Evolutionary conservation across 1,140 invertebrate species (phyloP), one percentile per base, ranked within the genome.

Genomic region (Maconellicoccus hirsutus): DNA sequence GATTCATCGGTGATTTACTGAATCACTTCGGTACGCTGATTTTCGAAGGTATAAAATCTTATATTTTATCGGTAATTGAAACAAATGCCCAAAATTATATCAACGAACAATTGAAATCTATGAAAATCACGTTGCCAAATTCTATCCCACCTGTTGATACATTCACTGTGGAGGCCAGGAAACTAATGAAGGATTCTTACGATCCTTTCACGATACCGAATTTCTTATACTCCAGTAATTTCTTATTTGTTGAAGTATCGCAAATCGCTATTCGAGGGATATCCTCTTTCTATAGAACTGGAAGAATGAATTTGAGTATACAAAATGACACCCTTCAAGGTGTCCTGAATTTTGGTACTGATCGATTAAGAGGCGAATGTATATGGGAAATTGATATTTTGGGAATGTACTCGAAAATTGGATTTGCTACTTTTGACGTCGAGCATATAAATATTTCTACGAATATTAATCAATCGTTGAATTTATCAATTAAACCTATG

Each of bases 61-160:
- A 23, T 22, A 25, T 23, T 26, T 6, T 66, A 14, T 14, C 10
- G 7, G 61, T 92, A 79, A 87, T 89, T 0, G 90, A 92, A 75
- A 84, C 83, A 14, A 84, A 84, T 73, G 75, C 86, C 2, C 78
- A 82, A 77, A 80, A 77, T 74, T 76, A 73, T 26, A 70, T 78
- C 21, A 76, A 79, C 72, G 73, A 75, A 59, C 70, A 76, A 59
- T 71, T 79, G 59, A 74, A 72, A 72, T 82, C 86, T 74, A 77
- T 90, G 10, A 83, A 87, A 2, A 84, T 88, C 75, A 66, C 16
- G 61, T 89, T 93, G 75, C 89, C 90, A 0, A 93, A 93, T 78
- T 93, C 91, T 0, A 90, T 93, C 74, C 87, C 89, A 10, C 91
- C 91, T 0, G 81, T 93, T 59, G 91, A 93, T 75, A 89, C 90